Percentiles rank a stretch among this genome's conserved stretches.
phyloP scores from a whole-genome alignment of 2,888 invertebrate genomes.

The Dugesia japonica region DNA sequence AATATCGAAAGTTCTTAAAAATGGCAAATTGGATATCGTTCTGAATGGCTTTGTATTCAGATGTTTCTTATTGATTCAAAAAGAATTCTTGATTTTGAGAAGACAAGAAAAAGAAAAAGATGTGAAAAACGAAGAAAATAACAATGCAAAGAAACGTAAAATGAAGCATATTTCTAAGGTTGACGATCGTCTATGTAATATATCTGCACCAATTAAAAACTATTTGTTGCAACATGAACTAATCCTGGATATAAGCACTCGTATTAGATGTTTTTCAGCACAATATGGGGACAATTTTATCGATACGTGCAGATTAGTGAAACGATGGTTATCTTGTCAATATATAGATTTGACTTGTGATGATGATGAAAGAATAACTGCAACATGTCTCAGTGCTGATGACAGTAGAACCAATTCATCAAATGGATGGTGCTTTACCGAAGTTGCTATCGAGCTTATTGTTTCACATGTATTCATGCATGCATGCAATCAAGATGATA shows the following conservation, averaged over 20 bases:
- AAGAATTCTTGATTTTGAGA: not conserved
- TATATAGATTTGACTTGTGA: not conserved
- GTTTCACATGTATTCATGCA: constrained; percentile 60
- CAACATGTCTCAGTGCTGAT: not conserved
- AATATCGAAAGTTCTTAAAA: not conserved
- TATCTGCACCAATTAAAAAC: not conserved
- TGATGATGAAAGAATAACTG: not conserved
- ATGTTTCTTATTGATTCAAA: not conserved
- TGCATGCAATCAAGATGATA: too few relatives aligned
- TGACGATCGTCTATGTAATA: not conserved
- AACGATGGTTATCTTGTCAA: constrained; percentile 61
- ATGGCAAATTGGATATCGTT: not conserved
- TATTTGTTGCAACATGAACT: not conserved
- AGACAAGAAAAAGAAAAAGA: not conserved
- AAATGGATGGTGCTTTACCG: constrained; percentile 37
- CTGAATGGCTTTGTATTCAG: not conserved
- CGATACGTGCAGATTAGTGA: constrained; percentile 62
- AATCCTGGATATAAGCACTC: not conserved
- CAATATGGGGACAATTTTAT: constrained; percentile 52
- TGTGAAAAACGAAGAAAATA: not conserved
- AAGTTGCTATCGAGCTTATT: constrained; percentile 60
- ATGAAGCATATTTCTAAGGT: too few relatives aligned
- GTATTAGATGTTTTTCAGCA: not conserved
- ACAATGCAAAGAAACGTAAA: too few relatives aligned
- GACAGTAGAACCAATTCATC: not conserved